phyloP scores from a whole-genome alignment of 2,113 vertebrate species.

The Argyrosomus japonicus region DNA sequence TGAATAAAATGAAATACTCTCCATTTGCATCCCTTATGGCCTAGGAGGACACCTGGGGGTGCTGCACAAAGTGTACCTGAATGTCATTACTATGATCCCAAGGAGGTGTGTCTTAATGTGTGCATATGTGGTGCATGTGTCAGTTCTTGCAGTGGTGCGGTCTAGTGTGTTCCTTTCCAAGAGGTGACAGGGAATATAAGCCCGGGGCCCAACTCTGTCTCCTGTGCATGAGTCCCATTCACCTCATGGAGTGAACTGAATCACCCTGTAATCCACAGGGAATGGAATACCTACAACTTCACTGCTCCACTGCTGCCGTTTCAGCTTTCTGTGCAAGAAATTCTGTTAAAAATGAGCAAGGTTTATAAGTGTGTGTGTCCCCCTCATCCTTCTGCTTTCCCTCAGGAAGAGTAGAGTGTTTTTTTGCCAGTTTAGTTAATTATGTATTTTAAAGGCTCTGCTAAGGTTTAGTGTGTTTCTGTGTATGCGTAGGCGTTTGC shows the following conservation, averaged over 20 bases:
- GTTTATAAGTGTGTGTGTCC: not conserved
- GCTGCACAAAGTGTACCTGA: slow-evolving; percentile 25
- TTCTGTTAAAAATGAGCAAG: slow-evolving; percentile 3
- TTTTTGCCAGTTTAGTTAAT: slow-evolving; percentile 16
- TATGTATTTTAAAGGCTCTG: slow-evolving; percentile 19
- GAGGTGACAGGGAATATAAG: slow-evolving; percentile 27
- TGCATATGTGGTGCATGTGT: slow-evolving; percentile 15
- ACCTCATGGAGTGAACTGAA: slow-evolving; percentile 25
- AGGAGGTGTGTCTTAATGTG: slow-evolving; percentile 10
- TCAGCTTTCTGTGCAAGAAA: not conserved
- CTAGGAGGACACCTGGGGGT: slow-evolving; percentile 35
- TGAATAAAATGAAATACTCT: slow-evolving; percentile 49
- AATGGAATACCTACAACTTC: not conserved
- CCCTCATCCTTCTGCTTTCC: not conserved
- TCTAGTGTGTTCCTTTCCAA: slow-evolving; percentile 14
- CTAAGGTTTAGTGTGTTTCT: not conserved
- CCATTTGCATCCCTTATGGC: slow-evolving; percentile 61
- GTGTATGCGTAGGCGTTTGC: not conserved
- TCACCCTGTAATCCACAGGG: slow-evolving; percentile 11
- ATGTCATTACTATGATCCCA: slow-evolving; percentile 42
- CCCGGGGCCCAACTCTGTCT: not conserved
- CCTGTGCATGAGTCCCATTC: slow-evolving; percentile 15
- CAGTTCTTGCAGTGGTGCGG: not conserved
- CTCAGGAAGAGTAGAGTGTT: not conserved
- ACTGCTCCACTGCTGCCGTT: not conserved